These are phyloP conservation scores for Poeciliopsis occidentalis DNA, from an alignment of 2,113 vertebrate species.

Conservation along the genomic window DNA sequence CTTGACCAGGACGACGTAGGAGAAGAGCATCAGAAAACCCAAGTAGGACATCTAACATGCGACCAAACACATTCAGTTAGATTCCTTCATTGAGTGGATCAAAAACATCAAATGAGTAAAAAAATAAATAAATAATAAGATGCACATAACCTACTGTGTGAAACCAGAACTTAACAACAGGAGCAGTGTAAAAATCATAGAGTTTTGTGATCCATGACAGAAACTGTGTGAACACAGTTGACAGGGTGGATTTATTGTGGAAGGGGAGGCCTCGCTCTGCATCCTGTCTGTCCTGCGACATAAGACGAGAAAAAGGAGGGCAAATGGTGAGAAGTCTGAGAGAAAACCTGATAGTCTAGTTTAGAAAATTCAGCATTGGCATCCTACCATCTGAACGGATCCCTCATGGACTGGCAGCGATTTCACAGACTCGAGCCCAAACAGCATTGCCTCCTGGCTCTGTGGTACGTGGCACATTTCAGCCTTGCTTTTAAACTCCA, in stretches of 20 bases:
- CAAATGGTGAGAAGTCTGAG: background rate
- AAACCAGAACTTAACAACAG: constrained; percentile 99
- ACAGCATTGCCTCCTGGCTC: constrained; percentile 87
- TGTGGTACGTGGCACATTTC: constrained; percentile 98
- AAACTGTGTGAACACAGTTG: constrained; percentile 56
- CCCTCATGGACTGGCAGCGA: constrained; percentile 50
- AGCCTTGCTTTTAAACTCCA: constrained; percentile 97
- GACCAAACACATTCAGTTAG: background rate
- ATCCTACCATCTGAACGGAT: constrained; percentile 55
- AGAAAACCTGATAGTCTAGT: background rate
- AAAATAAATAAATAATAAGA: background rate
- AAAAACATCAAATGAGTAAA: background rate
- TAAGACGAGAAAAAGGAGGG: background rate
- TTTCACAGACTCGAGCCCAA: constrained; percentile 81
- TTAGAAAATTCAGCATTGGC: background rate
- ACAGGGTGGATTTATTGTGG: constrained; percentile 25
- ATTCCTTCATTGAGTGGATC: background rate
- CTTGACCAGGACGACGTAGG: constrained; percentile 90
- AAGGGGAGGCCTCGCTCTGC: constrained; percentile 78
- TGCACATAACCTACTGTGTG: constrained; percentile 86
- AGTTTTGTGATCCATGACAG: constrained; percentile 84
- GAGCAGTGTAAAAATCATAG: constrained; percentile 94
- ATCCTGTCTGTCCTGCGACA: constrained; percentile 68
- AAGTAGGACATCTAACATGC: constrained; percentile 88
- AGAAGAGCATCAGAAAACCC: constrained; percentile 93